phyloP scores from a whole-genome alignment of 2,888 invertebrate genomes.

The Torymus tubicola region DNA sequence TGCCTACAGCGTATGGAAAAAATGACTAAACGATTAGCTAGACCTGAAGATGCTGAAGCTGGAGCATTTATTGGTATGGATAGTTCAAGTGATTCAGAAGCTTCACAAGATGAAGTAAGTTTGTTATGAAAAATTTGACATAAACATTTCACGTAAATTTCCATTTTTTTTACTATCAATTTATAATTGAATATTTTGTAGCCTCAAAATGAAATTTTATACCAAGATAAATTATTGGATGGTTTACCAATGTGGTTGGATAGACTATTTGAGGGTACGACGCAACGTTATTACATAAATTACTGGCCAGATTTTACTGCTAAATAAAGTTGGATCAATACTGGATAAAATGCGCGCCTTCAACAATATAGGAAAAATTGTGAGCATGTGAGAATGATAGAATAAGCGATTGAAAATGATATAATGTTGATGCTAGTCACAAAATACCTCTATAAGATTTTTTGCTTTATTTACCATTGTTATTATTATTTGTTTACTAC shows the following conservation, averaged over 20 bases:
- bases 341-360: constrained; percentile 25
- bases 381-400: constrained; percentile 25
- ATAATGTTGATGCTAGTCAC: constrained; percentile 52
- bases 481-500: constrained; percentile 20
- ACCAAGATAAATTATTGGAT: constrained; percentile 89
- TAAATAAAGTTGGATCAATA: constrained; percentile 79
- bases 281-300: constrained; percentile 96
- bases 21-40: constrained; percentile 79
- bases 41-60: constrained; percentile 82
- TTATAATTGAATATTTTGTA: constrained; percentile 59
- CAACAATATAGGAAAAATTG: constrained; percentile 13
- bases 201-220: constrained; percentile 78
- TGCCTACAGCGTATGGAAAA: constrained; percentile 81
- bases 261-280: constrained; percentile 95
- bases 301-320: constrained; percentile 98
- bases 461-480: constrained; percentile 30
- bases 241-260: constrained; percentile 98
- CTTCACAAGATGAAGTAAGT: constrained; percentile 73
- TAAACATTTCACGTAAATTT: constrained; percentile 3
- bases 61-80: constrained; percentile 93
- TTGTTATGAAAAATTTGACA: constrained; percentile 21
- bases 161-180: background rate
- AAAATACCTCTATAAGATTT: constrained; percentile 44
- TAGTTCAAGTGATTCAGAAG: constrained; percentile 80
- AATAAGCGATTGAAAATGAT: background rate